phyloP scores from a whole-genome alignment of 2,888 invertebrate genomes.

The Microdon myrmicae region DNA sequence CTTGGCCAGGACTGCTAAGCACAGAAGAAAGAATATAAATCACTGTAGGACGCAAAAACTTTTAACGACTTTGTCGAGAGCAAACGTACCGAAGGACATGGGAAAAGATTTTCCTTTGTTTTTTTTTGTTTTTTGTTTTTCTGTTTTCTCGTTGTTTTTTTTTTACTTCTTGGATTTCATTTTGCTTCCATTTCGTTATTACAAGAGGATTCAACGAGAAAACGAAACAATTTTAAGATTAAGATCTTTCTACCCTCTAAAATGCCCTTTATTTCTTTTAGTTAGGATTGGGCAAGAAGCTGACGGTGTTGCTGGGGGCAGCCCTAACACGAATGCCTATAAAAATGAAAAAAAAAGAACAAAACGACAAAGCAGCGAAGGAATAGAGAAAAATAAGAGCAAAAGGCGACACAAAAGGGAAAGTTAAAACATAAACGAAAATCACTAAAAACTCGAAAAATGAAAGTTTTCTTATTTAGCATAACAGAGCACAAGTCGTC shows the following conservation, averaged over 20 bases:
- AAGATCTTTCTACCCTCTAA: conserved; percentile 33
- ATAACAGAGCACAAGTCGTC: conserved; percentile 44
- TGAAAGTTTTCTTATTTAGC: conserved; percentile 45
- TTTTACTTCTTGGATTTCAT: conserved; percentile 6
- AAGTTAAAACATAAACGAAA: conserved; percentile 9
- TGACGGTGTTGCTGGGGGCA: conserved; percentile 25
- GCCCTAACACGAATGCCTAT: conserved; percentile 14
- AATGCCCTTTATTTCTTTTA: conserved; percentile 3
- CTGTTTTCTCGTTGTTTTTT: conserved; percentile 5
- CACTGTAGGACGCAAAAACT: conserved; percentile 49
- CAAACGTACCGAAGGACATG: conserved; percentile 38
- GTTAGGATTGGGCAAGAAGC: conserved; percentile 22
- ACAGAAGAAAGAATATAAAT: conserved; percentile 39
- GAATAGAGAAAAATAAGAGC: neutral
- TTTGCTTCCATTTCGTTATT: conserved; percentile 5
- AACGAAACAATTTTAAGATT: conserved; percentile 50
- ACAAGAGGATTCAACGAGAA: conserved; percentile 17
- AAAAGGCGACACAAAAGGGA: too few species aligned
- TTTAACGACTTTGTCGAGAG: conserved; percentile 51
- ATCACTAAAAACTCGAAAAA: conserved; percentile 25
- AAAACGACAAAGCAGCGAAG: neutral
- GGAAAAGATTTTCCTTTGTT: conserved; percentile 18
- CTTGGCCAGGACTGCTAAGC: conserved; percentile 29
- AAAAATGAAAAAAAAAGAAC: neutral
- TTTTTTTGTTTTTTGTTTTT: neutral